These are phyloP conservation scores for Aspidiotus rigidus DNA, from an alignment of 2,888 invertebrate genomes.

Conservation along the genomic window DNA sequence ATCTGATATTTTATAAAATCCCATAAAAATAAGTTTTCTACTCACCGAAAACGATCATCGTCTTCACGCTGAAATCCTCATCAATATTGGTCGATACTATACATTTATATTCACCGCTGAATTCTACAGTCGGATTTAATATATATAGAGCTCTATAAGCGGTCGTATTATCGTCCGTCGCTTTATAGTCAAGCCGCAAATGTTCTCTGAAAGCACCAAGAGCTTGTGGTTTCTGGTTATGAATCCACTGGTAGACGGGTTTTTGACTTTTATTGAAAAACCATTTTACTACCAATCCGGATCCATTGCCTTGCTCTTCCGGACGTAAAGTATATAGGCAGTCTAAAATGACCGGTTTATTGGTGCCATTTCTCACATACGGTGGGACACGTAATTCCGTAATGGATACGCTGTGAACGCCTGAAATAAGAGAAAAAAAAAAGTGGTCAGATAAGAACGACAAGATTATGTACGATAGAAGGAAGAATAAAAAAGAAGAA, in stretches of 20 bases:
- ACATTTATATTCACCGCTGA: conserved; percentile 65
- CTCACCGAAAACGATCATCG: conserved; percentile 60
- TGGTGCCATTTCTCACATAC: conserved; percentile 51
- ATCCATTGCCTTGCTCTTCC: conserved; percentile 47
- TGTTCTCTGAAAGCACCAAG: conserved; percentile 50
- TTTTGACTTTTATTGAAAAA: conserved; percentile 56
- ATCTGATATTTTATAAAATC: too few species aligned
- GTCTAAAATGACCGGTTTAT: conserved; percentile 54
- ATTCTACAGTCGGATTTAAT: conserved; percentile 56
- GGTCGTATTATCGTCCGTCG: conserved; percentile 57
- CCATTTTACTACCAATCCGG: conserved; percentile 68
- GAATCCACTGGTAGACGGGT: conserved; percentile 73
- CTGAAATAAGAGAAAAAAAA: conserved; percentile 45
- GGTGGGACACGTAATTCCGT: conserved; percentile 53
- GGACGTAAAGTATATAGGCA: conserved; percentile 58
- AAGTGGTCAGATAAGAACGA: too few species aligned
- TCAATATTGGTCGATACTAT: conserved; percentile 59
- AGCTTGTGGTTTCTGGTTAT: conserved; percentile 55
- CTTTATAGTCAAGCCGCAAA: conserved; percentile 56
- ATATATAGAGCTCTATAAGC: conserved; percentile 63
- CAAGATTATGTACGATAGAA: too few species aligned
- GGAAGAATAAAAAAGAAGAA: too few species aligned
- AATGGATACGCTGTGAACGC: conserved; percentile 50
- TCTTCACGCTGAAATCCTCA: conserved; percentile 55
- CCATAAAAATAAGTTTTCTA: conserved; percentile 35